A percentile compares a stretch with the other conserved stretches of the same genome.
phyloP scores from a whole-genome alignment of 2,888 invertebrate species.

The Salticus scenicus region DNA sequence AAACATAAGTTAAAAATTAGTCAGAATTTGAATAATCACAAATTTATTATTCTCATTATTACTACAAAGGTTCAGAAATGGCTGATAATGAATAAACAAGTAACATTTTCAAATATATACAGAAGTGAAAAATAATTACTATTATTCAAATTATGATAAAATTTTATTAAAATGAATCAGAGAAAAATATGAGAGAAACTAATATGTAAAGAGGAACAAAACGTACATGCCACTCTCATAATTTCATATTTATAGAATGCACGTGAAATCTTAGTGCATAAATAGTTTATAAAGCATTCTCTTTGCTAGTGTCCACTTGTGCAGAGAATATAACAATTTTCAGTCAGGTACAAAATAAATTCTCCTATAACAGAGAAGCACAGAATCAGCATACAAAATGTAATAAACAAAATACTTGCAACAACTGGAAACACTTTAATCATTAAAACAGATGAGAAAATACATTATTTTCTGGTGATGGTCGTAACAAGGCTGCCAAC shows the following conservation, averaged over 20 bases:
- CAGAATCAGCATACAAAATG: too few species aligned
- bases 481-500: too few species aligned
- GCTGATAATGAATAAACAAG: too few species aligned
- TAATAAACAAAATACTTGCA: too few species aligned
- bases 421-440: too few species aligned
- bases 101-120: not conserved
- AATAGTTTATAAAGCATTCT: conserved; percentile 32
- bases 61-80: too few species aligned
- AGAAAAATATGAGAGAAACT: not conserved
- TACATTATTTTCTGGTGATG: too few species aligned
- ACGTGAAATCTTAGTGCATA: conserved; percentile 29
- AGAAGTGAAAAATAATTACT: not conserved
- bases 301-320: not conserved
- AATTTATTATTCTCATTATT: not conserved
- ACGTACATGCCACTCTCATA: conserved; percentile 52
- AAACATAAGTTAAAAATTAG: not conserved
- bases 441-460: too few species aligned
- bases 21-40: not conserved
- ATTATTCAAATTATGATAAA: not conserved
- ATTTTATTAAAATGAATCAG: not conserved
- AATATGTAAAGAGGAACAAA: conserved; percentile 24
- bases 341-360: not conserved
- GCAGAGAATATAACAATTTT: not conserved
- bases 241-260: conserved; percentile 25
- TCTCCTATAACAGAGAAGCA: not conserved